A percentile compares a stretch with the other conserved stretches of the same genome.
Conservation (phyloP, 2,888 invertebrate genomes). For the Cactoblastis cactorum region DNA sequence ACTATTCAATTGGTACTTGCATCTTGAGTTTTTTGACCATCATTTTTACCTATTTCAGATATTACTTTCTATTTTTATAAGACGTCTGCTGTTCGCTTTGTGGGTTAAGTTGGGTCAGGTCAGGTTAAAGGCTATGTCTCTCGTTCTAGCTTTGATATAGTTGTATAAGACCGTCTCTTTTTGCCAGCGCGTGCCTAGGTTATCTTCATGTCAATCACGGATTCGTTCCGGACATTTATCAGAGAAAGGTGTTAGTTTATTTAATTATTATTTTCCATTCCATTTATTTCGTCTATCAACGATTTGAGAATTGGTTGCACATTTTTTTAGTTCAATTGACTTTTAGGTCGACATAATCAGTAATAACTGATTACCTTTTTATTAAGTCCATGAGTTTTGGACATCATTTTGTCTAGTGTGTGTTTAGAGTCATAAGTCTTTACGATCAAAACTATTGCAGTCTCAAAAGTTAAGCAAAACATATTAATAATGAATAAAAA, state of each 20-base stretch:
- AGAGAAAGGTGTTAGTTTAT: conserved; percentile 11
- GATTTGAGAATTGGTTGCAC: background rate
- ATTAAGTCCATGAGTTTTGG: no score
- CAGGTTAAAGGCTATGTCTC: conserved; percentile 7
- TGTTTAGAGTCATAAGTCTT: no score
- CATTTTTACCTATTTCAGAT: conserved; percentile 5
- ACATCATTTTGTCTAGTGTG: no score
- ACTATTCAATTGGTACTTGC: conserved; percentile 32
- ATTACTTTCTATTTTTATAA: conserved; percentile 13
- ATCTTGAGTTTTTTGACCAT: conserved; percentile 20
- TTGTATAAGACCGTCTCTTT: background rate
- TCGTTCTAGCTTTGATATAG: background rate
- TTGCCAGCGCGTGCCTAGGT: conserved; percentile 3
- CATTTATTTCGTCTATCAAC: background rate
- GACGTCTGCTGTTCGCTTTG: conserved; percentile 11
- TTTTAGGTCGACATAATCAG: background rate
- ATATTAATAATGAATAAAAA: no score
- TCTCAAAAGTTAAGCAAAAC: no score
- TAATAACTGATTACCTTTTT: no score
- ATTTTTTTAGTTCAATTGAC: background rate
- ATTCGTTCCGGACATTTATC: conserved; percentile 5
- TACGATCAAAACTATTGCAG: no score
- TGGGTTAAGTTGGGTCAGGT: conserved; percentile 16
- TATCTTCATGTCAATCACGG: conserved; percentile 10
- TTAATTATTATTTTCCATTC: background rate